These are phyloP conservation scores for Willowsia nigromaculata DNA, from an alignment of 2,888 invertebrate genomes.

Conservation along the genomic window DNA sequence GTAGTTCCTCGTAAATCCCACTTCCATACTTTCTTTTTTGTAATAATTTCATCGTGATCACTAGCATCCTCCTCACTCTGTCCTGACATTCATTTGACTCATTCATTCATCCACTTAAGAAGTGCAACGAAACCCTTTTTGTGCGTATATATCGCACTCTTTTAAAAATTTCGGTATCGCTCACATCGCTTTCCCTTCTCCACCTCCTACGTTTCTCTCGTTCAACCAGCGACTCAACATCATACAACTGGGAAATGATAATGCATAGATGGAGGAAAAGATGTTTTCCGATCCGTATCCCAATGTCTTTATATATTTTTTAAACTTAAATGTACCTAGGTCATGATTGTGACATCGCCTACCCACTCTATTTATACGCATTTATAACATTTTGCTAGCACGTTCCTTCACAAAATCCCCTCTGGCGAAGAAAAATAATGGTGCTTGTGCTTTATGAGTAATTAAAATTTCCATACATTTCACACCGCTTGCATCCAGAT, in stretches of 20 bases:
- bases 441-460: slow-evolving; percentile 76
- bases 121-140: slow-evolving; percentile 26
- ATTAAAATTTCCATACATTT: slow-evolving; percentile 78
- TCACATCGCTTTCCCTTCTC: not conserved
- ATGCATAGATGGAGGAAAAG: not conserved
- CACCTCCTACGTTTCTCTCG: not conserved
- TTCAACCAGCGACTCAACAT: not conserved
- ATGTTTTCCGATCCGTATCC: slow-evolving; percentile 50
- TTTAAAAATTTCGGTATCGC: slow-evolving; percentile 49
- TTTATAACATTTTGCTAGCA: not conserved
- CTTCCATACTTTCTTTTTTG: slow-evolving; percentile 6
- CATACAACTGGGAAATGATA: not conserved
- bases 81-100: slow-evolving; percentile 54
- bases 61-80: not conserved
- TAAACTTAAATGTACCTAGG: not conserved
- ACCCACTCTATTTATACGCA: not conserved
- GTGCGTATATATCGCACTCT: slow-evolving; percentile 23
- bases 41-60: not conserved
- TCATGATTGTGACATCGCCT: not conserved
- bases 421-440: slow-evolving; percentile 58
- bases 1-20: slow-evolving; percentile 38
- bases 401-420: not conserved
- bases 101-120: slow-evolving; percentile 58
- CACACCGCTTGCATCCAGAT: slow-evolving; percentile 71
- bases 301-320: slow-evolving; percentile 18